Evolutionary conservation across 2,888 invertebrate species (phyloP), one percentile per base, ranked within the genome.

Genomic region (Tolmerus cingulatus): DNA sequence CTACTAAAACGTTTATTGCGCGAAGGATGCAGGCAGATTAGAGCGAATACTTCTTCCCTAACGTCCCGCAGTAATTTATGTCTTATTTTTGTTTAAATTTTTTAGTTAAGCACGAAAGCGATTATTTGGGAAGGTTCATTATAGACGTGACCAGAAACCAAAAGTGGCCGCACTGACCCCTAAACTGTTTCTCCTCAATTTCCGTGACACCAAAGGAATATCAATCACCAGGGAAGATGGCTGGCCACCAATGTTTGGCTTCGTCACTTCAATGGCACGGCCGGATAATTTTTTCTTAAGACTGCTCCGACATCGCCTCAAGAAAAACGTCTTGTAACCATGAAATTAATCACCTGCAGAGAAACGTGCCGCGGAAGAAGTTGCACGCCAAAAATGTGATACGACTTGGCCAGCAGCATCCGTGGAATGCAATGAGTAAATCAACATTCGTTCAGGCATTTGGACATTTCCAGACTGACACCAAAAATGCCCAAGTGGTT

Each of bases 81-180:
- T 78, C 78, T 78, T 78, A 78, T 81, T 81, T 81, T 81, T 81
- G 51, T 81, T 43, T 81, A 81, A 81, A 81, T 81, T 51, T 55
- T 81, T 81, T 81, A 81, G 81, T 81, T 81, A 81, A 81, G 81
- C 81, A 81, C 81, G 81, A 81, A 81, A 51, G 46, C 81, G 81
- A 81, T 81, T 81, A 81, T 81, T 81, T 81, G 46, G 30, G 81
- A 55, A 55, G 81, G 81, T 81, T 81, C 81, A 81, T 81, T 55
- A 27, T 81, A 14, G 14, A 81, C 81, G 81, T 81, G 81, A 81
- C 81, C 51, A 81, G 81, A 81, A 81, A 55, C 30, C 27, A 7
- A 27, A 81, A 55, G 16, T 51, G 16, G 2, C 14, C 23, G 16
- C 16, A 81, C 81, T 81, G 81, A 81, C 81, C 81, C 81, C 81